Percentiles rank a stretch among this genome's conserved stretches.
These are phyloP conservation scores for Ambastaia sidthimunki DNA, from an alignment of 2,797 vertebrate species.

Conservation along the genomic window DNA sequence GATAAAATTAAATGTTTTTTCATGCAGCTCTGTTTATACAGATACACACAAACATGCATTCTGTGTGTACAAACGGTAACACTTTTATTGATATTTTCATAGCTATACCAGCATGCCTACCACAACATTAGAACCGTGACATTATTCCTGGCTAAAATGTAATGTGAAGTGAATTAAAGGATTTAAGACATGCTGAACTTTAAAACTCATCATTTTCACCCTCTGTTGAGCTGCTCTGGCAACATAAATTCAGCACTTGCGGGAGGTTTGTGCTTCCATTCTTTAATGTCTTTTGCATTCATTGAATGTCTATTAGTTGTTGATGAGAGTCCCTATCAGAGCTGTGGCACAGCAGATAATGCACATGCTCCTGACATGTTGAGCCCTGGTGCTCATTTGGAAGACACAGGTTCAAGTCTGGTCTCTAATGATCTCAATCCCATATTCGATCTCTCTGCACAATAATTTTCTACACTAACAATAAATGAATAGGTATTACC, in stretches of 20 bases:
- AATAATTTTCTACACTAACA: neutral
- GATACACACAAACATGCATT: neutral
- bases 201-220: slow-evolving; percentile 41
- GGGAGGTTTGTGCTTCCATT: slow-evolving; percentile 20
- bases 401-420: neutral
- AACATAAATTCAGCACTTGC: slow-evolving; percentile 33
- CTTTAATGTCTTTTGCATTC: too few relatives aligned
- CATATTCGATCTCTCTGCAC: neutral
- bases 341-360: neutral
- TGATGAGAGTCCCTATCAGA: neutral
- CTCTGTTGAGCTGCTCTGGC: slow-evolving; percentile 35
- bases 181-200: slow-evolving; percentile 46
- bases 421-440: neutral
- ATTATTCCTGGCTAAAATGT: slow-evolving; percentile 36
- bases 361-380: neutral
- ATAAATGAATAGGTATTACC: neutral
- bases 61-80: neutral
- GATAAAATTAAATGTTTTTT: neutral
- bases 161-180: slow-evolving; percentile 40
- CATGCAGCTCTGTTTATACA: slow-evolving; percentile 17
- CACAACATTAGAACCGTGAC: slow-evolving; percentile 24
- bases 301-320: neutral
- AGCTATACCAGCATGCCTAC: slow-evolving; percentile 13
- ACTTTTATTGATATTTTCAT: slow-evolving; percentile 22
- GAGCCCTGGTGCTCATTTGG: neutral